Evolutionary conservation across 2,888 invertebrate species (phyloP).

Genomic region (Zonitis immaculata): DNA sequence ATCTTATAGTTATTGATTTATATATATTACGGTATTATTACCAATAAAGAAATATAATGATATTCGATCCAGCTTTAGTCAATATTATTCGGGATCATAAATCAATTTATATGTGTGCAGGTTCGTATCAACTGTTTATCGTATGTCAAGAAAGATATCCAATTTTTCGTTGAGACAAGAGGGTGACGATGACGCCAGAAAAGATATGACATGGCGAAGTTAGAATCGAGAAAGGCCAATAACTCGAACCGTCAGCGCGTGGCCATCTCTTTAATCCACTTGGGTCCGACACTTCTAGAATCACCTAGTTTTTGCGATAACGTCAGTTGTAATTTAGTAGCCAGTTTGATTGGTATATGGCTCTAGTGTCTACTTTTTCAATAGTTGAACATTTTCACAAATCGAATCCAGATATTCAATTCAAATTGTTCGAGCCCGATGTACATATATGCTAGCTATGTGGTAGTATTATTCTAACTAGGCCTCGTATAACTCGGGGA

Average conservation of each 20-base stretch:
- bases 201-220: constrained; percentile 44
- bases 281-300: constrained; percentile 44
- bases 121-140: constrained; percentile 32
- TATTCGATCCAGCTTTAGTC: neutral
- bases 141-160: constrained; percentile 36
- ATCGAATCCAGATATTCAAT: constrained; percentile 20
- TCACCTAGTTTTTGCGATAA: constrained; percentile 45
- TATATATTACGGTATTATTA: no score
- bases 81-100: constrained; percentile 17
- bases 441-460: constrained; percentile 13
- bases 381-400: constrained; percentile 22
- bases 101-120: constrained; percentile 27
- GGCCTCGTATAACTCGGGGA: constrained; percentile 24
- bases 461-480: constrained; percentile 25
- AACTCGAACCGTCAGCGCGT: constrained; percentile 45
- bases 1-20: no score
- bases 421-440: constrained; percentile 13
- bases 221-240: constrained; percentile 45
- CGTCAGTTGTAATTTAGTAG: constrained; percentile 47
- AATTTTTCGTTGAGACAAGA: constrained; percentile 33
- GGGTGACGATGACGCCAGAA: constrained; percentile 28
- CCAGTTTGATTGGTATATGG: constrained; percentile 45
- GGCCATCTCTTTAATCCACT: constrained; percentile 46
- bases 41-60: no score
- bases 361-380: constrained; percentile 37